A percentile compares a stretch with the other conserved stretches of the same genome.
Evolutionary conservation across 1,140 invertebrate genomes (phyloP).

Genomic region (Drosophila lini): DNA sequence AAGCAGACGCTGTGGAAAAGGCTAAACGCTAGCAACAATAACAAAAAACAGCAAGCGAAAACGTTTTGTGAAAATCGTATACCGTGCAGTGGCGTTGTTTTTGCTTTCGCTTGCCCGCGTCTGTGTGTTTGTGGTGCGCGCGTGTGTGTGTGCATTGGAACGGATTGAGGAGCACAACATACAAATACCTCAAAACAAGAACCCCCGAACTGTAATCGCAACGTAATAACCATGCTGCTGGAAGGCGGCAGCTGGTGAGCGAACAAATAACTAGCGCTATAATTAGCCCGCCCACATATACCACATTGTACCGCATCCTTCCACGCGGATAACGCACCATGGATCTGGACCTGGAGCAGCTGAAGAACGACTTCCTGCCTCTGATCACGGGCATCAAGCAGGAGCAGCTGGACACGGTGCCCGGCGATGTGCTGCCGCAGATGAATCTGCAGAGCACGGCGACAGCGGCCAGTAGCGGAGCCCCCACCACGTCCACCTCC

Average conservation of each 20-base stretch:
- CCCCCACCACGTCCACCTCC: conserved; percentile 71
- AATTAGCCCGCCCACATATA: conserved; percentile 38
- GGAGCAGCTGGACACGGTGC: conserved; percentile 75
- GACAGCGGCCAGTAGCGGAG: conserved; percentile 38
- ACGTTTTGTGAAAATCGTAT: conserved; percentile 43
- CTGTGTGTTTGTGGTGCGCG: conserved; percentile 29
- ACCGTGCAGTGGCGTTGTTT: conserved; percentile 51
- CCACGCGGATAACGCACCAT: conserved; percentile 43
- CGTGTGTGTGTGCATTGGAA: conserved; percentile 30
- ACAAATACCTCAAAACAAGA: conserved; percentile 27
- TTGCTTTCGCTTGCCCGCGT: conserved; percentile 38
- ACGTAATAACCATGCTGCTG: conserved; percentile 33
- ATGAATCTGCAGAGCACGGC: conserved; percentile 51
- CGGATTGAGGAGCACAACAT: conserved; percentile 28
- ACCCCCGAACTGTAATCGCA: conserved; percentile 17
- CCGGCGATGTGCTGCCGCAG: conserved; percentile 63
- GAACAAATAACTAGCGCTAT: conserved; percentile 17
- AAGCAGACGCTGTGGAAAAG: conserved; percentile 9
- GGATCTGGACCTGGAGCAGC: conserved; percentile 81
- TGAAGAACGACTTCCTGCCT: conserved; percentile 82
- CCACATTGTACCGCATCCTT: conserved; percentile 6
- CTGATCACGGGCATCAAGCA: conserved; percentile 79
- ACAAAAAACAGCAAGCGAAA: conserved; percentile 46
- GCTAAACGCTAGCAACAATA: conserved; percentile 21
- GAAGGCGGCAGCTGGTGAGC: conserved; percentile 26